Evolutionary conservation across 92 coral and sea anemone genomes (phyloP).

Genomic region (Galaxea fascicularis): DNA sequence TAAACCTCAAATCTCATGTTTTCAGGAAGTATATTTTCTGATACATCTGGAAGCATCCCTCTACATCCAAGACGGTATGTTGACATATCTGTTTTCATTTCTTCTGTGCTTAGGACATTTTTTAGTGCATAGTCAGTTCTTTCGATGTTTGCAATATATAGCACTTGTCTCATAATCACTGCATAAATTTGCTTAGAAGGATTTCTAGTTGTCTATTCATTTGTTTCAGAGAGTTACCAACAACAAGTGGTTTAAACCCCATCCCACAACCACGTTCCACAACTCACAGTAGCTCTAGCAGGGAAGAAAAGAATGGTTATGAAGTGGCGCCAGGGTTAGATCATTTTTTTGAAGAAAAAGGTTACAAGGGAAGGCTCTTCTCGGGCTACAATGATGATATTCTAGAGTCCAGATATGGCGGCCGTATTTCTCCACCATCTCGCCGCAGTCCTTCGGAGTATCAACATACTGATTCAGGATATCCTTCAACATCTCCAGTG

Average conservation of each 20-base stretch:
- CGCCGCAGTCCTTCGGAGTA: conserved; percentile 72
- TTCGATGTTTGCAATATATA: background rate
- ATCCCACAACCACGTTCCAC: conserved; percentile 69
- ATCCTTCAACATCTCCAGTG: conserved; percentile 91
- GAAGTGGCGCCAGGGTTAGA: conserved; percentile 58
- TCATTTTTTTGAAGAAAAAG: conserved; percentile 45
- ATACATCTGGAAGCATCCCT: conserved; percentile 59
- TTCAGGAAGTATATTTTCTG: conserved; percentile 77
- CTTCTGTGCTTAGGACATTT: too few species aligned
- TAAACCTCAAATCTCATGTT: background rate
- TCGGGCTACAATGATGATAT: conserved; percentile 61
- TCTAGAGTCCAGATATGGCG: conserved; percentile 41
- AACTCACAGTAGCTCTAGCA: conserved; percentile 66
- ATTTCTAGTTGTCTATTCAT: background rate
- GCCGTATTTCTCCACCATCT: conserved; percentile 61
- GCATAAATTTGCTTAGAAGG: background rate
- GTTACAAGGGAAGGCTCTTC: conserved; percentile 52
- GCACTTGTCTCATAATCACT: background rate
- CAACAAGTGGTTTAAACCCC: conserved; percentile 75
- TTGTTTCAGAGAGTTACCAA: conserved; percentile 74
- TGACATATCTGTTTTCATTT: background rate
- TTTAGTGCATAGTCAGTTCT: too few species aligned
- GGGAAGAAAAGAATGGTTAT: conserved; percentile 66
- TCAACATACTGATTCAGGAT: conserved; percentile 83
- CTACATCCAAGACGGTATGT: conserved; percentile 72